Conservation (phyloP, 2,888 invertebrate genomes). For the Eurytoma adleriae region DNA sequence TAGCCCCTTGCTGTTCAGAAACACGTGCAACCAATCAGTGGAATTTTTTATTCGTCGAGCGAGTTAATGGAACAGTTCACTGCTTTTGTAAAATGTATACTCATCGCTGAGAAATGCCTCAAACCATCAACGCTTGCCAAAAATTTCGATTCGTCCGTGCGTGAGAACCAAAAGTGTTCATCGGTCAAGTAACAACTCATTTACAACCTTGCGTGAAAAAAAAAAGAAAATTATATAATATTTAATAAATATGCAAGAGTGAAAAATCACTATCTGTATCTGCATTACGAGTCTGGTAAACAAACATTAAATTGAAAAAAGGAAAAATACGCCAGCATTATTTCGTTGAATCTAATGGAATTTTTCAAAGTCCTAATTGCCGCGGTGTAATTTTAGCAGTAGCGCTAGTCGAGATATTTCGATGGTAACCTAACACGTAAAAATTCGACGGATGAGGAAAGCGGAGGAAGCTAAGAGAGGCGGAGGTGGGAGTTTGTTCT, state of each 20-base stretch:
- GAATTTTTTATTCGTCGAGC: background rate
- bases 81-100: background rate
- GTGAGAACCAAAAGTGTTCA: background rate
- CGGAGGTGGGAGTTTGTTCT: background rate
- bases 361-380: too few species aligned
- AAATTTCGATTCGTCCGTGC: background rate
- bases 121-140: too few species aligned
- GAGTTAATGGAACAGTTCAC: conserved; percentile 9
- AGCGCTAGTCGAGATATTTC: too few species aligned
- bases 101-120: too few species aligned
- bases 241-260: too few species aligned
- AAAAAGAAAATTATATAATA: background rate
- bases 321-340: too few species aligned
- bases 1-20: background rate
- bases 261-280: too few species aligned
- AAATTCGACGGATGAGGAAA: background rate
- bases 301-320: too few species aligned
- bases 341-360: too few species aligned
- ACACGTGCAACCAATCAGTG: background rate
- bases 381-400: too few species aligned
- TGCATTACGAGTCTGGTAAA: too few species aligned
- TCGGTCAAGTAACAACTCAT: background rate
- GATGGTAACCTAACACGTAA: background rate
- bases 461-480: background rate
- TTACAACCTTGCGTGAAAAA: background rate